A percentile compares a stretch with the other conserved stretches of the same genome.
Conservation (phyloP, 2,888 invertebrate species). For the Acleris cristana region DNA sequence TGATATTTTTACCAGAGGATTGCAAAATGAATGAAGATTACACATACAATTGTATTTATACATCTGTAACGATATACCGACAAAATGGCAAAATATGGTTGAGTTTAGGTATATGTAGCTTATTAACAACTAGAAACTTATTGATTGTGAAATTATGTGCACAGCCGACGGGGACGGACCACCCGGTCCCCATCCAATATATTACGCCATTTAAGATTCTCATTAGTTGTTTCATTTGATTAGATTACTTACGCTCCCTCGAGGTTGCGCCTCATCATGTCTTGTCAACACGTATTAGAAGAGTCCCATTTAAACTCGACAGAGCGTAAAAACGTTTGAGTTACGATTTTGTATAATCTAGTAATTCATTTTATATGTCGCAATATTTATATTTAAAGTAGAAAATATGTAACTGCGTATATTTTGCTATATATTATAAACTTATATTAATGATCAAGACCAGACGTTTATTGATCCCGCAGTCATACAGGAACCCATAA, state of each 20-base stretch:
- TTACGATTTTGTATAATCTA: slow-evolving; percentile 26
- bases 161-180: slow-evolving; percentile 48
- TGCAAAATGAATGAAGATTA: too few relatives aligned
- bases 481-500: too few relatives aligned
- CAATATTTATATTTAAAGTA: slow-evolving; percentile 17
- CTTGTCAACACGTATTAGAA: slow-evolving; percentile 65
- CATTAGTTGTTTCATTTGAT: slow-evolving; percentile 79
- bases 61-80: too few relatives aligned
- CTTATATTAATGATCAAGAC: too few relatives aligned
- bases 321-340: slow-evolving; percentile 55
- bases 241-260: slow-evolving; percentile 71
- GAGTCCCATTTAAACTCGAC: slow-evolving; percentile 62
- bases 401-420: background rate
- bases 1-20: too few relatives aligned
- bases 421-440: too few relatives aligned
- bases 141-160: slow-evolving; percentile 44
- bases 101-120: too few relatives aligned
- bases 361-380: slow-evolving; percentile 23
- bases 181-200: slow-evolving; percentile 75
- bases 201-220: slow-evolving; percentile 76
- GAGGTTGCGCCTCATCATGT: slow-evolving; percentile 68
- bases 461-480: too few relatives aligned
- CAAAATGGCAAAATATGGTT: too few relatives aligned
- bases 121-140: background rate
- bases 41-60: too few relatives aligned